Percentiles rank a stretch among this genome's conserved stretches.
Conservation (phyloP, 2,113 vertebrate genomes). For the Callospermophilus lateralis region DNA sequence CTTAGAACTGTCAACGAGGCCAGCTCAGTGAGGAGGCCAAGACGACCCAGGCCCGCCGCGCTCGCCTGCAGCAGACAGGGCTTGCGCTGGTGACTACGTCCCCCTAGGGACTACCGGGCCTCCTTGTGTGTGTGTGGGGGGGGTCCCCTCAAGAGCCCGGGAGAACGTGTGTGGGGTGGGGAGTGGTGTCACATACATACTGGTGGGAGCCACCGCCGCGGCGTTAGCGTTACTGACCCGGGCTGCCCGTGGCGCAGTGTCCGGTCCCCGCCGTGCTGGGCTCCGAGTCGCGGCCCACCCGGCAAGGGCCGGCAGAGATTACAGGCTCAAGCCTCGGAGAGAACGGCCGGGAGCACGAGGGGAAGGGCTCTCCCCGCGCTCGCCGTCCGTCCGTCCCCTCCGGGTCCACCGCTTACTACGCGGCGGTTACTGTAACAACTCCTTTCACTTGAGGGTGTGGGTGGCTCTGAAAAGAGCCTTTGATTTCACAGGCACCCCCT, state of each 20-base stretch:
- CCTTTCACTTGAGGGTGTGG: not conserved
- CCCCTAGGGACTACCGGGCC: too few relatives aligned
- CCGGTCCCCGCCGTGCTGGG: fast-evolving
- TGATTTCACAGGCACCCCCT: slow-evolving; percentile 5
- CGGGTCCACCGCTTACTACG: fast-evolving
- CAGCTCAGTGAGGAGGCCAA: too few relatives aligned
- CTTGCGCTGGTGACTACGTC: not conserved
- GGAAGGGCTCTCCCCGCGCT: fast-evolving
- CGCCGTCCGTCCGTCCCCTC: fast-evolving
- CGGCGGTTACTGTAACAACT: fast-evolving
- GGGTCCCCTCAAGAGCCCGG: not conserved
- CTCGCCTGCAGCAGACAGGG: fast-evolving
- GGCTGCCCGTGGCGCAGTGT: too few relatives aligned
- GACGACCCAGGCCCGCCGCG: not conserved
- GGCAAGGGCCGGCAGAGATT: not conserved
- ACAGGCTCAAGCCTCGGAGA: fast-evolving
- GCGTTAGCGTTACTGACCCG: too few relatives aligned
- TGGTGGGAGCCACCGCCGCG: not conserved
- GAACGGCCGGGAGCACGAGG: fast-evolving
- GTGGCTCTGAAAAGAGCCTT: slow-evolving; percentile 90
- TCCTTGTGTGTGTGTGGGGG: too few relatives aligned
- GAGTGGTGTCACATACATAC: not conserved
- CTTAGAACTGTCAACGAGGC: too few relatives aligned
- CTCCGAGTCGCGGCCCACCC: fast-evolving
- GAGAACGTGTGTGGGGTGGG: too few relatives aligned